These are phyloP conservation scores for Scaptodrosophila lebanonensis DNA, from an alignment of 1,140 invertebrate genomes.

Conservation along the genomic window DNA sequence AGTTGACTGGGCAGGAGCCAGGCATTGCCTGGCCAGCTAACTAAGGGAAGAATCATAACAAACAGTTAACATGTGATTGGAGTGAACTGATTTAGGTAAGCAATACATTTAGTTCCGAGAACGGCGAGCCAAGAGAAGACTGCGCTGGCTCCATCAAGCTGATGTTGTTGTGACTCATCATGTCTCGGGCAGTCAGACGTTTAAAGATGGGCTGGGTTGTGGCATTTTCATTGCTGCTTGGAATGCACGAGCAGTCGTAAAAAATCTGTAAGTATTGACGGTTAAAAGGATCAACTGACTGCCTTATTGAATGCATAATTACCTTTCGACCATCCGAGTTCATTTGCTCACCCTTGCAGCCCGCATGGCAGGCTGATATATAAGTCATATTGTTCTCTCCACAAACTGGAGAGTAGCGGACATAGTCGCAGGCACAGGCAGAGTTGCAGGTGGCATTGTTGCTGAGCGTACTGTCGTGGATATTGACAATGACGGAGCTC, in stretches of 20 bases:
- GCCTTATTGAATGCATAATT: neutral
- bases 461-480: conserved; percentile 75
- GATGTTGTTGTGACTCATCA: conserved; percentile 34
- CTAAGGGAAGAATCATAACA: conserved; percentile 1
- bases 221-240: conserved; percentile 17
- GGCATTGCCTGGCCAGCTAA: conserved; percentile 78
- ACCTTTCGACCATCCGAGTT: conserved; percentile 76
- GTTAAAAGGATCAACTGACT: neutral
- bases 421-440: conserved; percentile 82
- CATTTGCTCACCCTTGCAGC: conserved; percentile 78
- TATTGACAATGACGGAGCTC: conserved; percentile 69
- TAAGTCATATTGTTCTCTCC: conserved; percentile 81
- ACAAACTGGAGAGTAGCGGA: conserved; percentile 84
- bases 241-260: conserved; percentile 81
- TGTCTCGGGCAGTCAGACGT: conserved; percentile 46
- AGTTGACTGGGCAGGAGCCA: conserved; percentile 83
- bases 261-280: conserved; percentile 64
- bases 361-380: conserved; percentile 85
- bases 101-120: conserved; percentile 40
- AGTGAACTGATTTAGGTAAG: neutral
- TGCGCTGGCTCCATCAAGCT: conserved; percentile 6
- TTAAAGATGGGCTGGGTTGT: conserved; percentile 30
- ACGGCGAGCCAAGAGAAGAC: neutral
- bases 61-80: neutral
- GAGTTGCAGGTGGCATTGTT: conserved; percentile 80